These are phyloP conservation scores for Charanyca ferruginea DNA, from an alignment of 2,888 invertebrate species.

Conservation along the genomic window DNA sequence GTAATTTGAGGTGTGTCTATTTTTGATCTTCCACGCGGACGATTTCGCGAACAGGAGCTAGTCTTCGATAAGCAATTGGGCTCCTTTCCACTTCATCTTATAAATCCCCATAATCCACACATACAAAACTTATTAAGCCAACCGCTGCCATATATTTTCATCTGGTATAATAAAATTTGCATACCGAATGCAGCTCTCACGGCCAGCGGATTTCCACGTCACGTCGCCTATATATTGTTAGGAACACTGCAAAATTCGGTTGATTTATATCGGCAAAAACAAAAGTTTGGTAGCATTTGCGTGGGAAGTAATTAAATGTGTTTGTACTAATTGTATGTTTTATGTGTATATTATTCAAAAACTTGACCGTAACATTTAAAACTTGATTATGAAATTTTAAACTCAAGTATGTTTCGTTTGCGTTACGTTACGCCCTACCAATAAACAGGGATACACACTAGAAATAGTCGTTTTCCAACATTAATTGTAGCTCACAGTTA, in stretches of 20 bases:
- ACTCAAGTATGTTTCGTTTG: too few species aligned
- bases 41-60: not conserved
- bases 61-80: not conserved
- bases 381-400: too few species aligned
- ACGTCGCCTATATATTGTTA: slow-evolving; percentile 64
- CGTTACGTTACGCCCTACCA: too few species aligned
- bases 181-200: slow-evolving; percentile 74
- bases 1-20: not conserved
- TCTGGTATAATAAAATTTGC: slow-evolving; percentile 79
- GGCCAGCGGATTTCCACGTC: slow-evolving; percentile 68
- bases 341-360: too few species aligned
- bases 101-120: slow-evolving; percentile 42
- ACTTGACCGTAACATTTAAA: too few species aligned
- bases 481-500: too few species aligned
- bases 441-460: too few species aligned
- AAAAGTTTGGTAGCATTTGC: slow-evolving; percentile 37
- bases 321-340: slow-evolving; percentile 23
- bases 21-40: not conserved
- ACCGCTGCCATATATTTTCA: slow-evolving; percentile 71
- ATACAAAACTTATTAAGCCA: slow-evolving; percentile 68
- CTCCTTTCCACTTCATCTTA: slow-evolving; percentile 45
- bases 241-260: slow-evolving; percentile 55
- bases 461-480: too few species aligned
- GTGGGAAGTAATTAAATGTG: slow-evolving; percentile 22
- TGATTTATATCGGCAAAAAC: slow-evolving; percentile 61